Base-by-base conservation (phyloP, 2,113 vertebrate genomes). In the Malurus alboscapulatus region DNA sequence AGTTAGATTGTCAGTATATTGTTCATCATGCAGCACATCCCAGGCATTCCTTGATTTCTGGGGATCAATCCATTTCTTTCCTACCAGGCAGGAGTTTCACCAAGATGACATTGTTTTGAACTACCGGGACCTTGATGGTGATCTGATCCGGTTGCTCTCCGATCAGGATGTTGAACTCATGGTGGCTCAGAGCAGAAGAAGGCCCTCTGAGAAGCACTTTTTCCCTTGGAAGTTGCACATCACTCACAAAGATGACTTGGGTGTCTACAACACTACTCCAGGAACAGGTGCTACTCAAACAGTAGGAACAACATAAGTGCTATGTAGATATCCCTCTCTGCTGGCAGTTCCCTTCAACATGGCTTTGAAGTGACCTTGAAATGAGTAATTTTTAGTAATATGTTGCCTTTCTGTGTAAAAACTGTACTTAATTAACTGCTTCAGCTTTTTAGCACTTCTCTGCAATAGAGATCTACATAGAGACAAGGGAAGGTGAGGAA, bases 211-310 rank as follows among this genome's bases (percentile, higher is more conserved):
- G 96, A 98, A 98, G 82, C 98, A 97, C 80, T 99, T 98, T 93
- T 98, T 98, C 44, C 96, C 98, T 9, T 99, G 99, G 99, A 98
- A 99, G 87, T 90, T 99, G 78, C 97, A 99, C 9, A 85, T 99
- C 90, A 99, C 98, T 69, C 90, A 97, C 80, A 65, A 97, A 79
- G 98, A 98, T 14, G 97, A 99, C 90, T 89, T 99, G 36, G 95
- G 91, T 5, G 98, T 98, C 81, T 99, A 99, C 94, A 98, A 97
- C 92, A 97, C 96, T 0, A 96, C 95, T 32, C 96, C 97, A 45
- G 98, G 73, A 94, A 57, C 15, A 38, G 27, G 4, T 21, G 14
- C 48, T 40, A 44, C 47, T 48, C 59, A 48, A 48, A 45, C 29
- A 78, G 34, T 68, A 53, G 55, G 42, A 66, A 27, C 45, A 29